Evolutionary conservation across 2,888 invertebrate species (phyloP).

Genomic region (Bibio marci): DNA sequence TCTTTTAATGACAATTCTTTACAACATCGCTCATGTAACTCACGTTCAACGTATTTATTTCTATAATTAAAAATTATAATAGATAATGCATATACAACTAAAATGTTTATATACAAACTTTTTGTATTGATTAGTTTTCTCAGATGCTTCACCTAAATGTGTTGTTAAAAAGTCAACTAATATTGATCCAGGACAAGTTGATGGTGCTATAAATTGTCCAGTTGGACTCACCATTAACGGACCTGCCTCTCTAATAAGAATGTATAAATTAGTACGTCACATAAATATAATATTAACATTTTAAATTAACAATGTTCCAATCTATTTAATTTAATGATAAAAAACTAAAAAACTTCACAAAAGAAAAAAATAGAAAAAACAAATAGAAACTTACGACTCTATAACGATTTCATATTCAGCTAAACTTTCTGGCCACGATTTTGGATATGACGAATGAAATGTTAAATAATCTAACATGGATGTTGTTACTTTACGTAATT

Average conservation of each 20-base stretch:
- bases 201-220: slow-evolving; percentile 83
- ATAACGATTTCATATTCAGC: slow-evolving; percentile 67
- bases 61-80: slow-evolving; percentile 28
- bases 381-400: slow-evolving; percentile 79
- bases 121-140: slow-evolving; percentile 54
- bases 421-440: slow-evolving; percentile 53
- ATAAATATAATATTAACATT: no score
- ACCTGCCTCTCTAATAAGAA: slow-evolving; percentile 62
- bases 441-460: slow-evolving; percentile 42
- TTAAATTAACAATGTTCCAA: no score
- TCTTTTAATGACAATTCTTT: slow-evolving; percentile 48
- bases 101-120: slow-evolving; percentile 36
- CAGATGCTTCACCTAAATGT: slow-evolving; percentile 56
- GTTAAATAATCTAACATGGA: slow-evolving; percentile 62
- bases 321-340: not conserved
- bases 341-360: not conserved
- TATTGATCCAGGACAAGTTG: slow-evolving; percentile 76
- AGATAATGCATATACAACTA: not conserved
- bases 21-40: slow-evolving; percentile 48
- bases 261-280: slow-evolving; percentile 15
- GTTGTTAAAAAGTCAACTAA: slow-evolving; percentile 68
- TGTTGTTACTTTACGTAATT: slow-evolving; percentile 69
- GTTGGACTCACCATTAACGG: slow-evolving; percentile 86
- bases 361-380: no score
- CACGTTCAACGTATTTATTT: slow-evolving; percentile 64